Conservation (phyloP, 2,113 vertebrate genomes). For the Tyto alba region DNA sequence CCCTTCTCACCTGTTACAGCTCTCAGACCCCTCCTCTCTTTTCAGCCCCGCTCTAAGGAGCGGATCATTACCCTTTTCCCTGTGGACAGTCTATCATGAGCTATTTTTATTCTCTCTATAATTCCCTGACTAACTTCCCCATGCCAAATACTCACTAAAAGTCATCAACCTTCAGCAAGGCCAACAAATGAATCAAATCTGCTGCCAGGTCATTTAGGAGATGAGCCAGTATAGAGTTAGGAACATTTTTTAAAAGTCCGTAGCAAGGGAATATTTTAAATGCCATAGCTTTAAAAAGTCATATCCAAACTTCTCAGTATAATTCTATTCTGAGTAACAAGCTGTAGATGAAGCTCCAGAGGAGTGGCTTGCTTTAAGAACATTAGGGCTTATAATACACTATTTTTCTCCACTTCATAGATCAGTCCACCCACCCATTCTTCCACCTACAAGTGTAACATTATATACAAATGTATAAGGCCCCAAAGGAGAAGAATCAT, state of each 20-base stretch:
- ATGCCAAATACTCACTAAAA: conserved; percentile 34
- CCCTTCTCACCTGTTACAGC: neutral
- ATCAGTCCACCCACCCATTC: conserved; percentile 23
- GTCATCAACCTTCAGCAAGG: conserved; percentile 47
- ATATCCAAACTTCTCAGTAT: conserved; percentile 1
- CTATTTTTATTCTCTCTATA: conserved; percentile 32
- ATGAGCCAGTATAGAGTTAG: neutral
- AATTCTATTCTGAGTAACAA: neutral
- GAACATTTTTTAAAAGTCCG: neutral
- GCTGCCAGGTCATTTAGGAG: conserved; percentile 32
- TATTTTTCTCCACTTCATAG: conserved; percentile 19
- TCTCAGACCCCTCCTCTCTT: neutral
- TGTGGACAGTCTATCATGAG: neutral
- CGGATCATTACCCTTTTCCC: neutral
- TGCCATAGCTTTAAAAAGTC: conserved; percentile 5
- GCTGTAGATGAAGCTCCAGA: conserved; percentile 7
- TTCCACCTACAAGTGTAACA: neutral
- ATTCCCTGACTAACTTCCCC: neutral
- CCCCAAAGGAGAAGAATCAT: neutral
- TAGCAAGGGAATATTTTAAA: neutral
- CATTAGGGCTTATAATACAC: conserved; percentile 29
- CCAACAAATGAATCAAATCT: conserved; percentile 41
- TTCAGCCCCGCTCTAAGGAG: neutral
- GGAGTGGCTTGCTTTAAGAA: neutral
- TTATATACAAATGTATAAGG: neutral